Base-by-base conservation (phyloP, 2,888 invertebrate species). In the Linnaemya tessellans region DNA sequence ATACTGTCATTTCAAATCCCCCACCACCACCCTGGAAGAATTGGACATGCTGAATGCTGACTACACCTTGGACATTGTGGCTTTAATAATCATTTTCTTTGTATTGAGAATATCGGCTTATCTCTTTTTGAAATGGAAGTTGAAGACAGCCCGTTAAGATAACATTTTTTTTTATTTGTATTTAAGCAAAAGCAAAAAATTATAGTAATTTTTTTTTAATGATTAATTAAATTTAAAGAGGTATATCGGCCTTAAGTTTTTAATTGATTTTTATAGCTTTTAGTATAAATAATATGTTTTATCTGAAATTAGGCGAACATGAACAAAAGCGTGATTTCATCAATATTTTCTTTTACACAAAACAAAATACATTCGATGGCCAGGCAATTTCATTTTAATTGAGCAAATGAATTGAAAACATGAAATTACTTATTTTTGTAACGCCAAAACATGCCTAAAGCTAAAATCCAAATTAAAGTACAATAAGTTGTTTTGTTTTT, bases 1-100 rank as follows among this genome's bases (percentile, higher is more conserved):
- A 93, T 97, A 97, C 93, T 97, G 97, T 91, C 97, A 97, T 93
- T 97, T 97, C 93, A 97, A 97, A 91, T 94, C 95, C 87, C 97
- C 97, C 0, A 89, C 92, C 25, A 96, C 96, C 1, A 97, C 98
- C 0, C 93, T 99, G 18, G 97, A 97, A 88, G 97, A 98, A 91
- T 92, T 97, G 88, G 97, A 97, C 92, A 97, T 97, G 97, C 90
- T 94, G n/a, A 93, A 97, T 87, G 96, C 97, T 0, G 95, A 96
- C 92, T 96, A 96, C 90, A 95, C 94, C 0, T 93, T 97, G 18
- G 97, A 97, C 92, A 95, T 97, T 89, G 94, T 96, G 13, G 97
- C 97, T 0, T 93, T 97, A 9, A 93, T 97, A 86, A 94, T 95
- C 75, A 97, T 97, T 88, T 97, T 97, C 93, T 93, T 97, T 67